Conservation (phyloP, 2,888 invertebrate species). For the Hirtodrosophila histrioides region DNA sequence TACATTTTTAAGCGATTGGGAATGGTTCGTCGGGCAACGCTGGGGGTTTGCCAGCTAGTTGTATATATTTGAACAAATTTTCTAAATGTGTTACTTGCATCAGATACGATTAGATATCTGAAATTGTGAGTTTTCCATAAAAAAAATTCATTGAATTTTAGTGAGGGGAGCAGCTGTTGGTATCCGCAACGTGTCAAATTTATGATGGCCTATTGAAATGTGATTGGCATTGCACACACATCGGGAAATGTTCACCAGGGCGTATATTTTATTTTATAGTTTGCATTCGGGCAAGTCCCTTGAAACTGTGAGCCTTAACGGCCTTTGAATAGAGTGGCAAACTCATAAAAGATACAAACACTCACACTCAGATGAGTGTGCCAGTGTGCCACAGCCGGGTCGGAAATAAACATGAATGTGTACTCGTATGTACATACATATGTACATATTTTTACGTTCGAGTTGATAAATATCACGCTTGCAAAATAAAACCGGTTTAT, state of each 20-base stretch:
- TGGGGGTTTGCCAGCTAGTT: too few relatives aligned
- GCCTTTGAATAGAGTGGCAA: slow-evolving; percentile 56
- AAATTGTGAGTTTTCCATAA: slow-evolving; percentile 4
- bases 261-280: slow-evolving; percentile 50
- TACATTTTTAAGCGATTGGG: too few relatives aligned
- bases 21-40: too few relatives aligned
- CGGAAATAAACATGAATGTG: slow-evolving; percentile 34
- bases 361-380: slow-evolving; percentile 13
- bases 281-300: slow-evolving; percentile 12
- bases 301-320: slow-evolving; percentile 43
- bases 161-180: slow-evolving; percentile 26
- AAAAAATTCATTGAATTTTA: slow-evolving; percentile 20
- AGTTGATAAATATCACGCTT: slow-evolving; percentile 57
- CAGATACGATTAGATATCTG: neutral
- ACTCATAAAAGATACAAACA: slow-evolving; percentile 53
- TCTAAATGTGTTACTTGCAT: neutral
- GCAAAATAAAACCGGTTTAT: slow-evolving; percentile 65
- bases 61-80: too few relatives aligned
- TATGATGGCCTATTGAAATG: slow-evolving; percentile 28
- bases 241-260: slow-evolving; percentile 13
- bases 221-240: slow-evolving; percentile 46
- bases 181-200: slow-evolving; percentile 26
- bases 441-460: slow-evolving; percentile 25
- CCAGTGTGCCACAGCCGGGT: slow-evolving; percentile 10
- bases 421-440: slow-evolving; percentile 15